Base-by-base conservation (phyloP, 2,797 vertebrate genomes). In the Prunella strophiata region DNA sequence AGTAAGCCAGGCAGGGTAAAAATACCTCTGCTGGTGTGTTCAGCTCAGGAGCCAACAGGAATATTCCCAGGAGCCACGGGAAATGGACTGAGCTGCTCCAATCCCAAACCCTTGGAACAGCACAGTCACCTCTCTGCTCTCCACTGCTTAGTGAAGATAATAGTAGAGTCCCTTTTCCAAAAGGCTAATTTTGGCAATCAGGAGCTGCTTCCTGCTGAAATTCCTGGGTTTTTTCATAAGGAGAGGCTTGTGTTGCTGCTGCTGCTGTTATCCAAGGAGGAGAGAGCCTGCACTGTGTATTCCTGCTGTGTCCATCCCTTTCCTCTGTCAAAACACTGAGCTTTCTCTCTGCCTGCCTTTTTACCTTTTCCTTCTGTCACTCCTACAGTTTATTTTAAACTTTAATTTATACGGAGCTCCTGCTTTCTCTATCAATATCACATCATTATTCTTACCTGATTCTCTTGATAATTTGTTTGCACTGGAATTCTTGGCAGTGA, bases 381-480 rank as follows among this genome's bases (percentile, higher is more conserved):
- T 94, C 84, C 91, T 84, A 57, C 93, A 78, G 62, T 92, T 96
- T 94, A 89, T 92, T 94, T 94, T 96, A 94, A 91, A 94, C 91
- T 90, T 94, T 45, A 91, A 94, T 95, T 96, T 96, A 92, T 95
- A 91, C 74, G 2, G 48, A 96, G 94, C 87, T 93, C 88, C 92
- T 95, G 87, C 93, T 96, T 97, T 91, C 96, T 97, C 91, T 89
- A 94, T 94, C 96, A 82, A 90, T 96, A 96, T 96, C 95, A 96
- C 96, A 95, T 96, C 95, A 96, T 96, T 96, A 95, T 95, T 94
- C 90, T 95, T 93, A 97, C 94, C 95, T 91, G 93, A 96, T 96
- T 96, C 94, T 81, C 93, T 34, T 97, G 96, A 96, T 97, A 94
- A 96, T 96, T 97, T 97, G 95, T 97, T 97, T 97, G 96, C 94